These are phyloP conservation scores for Venturia canescens DNA, from an alignment of 1,140 invertebrate genomes.

Conservation along the genomic window DNA sequence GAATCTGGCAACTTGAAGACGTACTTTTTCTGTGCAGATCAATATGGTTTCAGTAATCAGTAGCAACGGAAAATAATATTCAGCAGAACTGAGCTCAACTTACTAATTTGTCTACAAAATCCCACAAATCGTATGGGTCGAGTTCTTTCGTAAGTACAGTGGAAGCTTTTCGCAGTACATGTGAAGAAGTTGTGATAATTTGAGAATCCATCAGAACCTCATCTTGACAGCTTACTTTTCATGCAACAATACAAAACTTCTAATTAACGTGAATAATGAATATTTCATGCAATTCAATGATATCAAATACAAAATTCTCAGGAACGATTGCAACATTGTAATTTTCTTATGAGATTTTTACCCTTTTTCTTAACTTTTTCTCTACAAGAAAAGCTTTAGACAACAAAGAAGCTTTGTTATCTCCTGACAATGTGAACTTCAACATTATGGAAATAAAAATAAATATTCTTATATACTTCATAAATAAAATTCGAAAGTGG, in stretches of 20 bases:
- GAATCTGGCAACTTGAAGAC: slow-evolving; percentile 49
- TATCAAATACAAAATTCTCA: too few species aligned
- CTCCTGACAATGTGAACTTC: too few species aligned
- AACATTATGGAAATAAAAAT: too few species aligned
- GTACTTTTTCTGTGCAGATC: slow-evolving; percentile 12
- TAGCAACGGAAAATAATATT: neutral
- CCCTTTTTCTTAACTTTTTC: too few species aligned
- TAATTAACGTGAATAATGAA: too few species aligned
- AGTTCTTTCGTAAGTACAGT: slow-evolving; percentile 62
- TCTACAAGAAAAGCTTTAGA: too few species aligned
- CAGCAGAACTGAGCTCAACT: neutral
- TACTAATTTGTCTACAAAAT: slow-evolving; percentile 69
- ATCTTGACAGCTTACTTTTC: slow-evolving; percentile 59
- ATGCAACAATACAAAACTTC: slow-evolving; percentile 3
- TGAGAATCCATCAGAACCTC: slow-evolving; percentile 71
- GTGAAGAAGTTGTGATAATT: slow-evolving; percentile 67
- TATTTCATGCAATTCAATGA: too few species aligned
- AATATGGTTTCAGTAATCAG: neutral
- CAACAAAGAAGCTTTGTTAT: too few species aligned
- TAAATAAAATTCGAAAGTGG: too few species aligned
- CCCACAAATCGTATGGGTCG: slow-evolving; percentile 60
- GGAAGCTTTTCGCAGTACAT: slow-evolving; percentile 64
- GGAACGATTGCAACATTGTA: too few species aligned
- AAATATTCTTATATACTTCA: too few species aligned
- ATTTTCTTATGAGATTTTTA: too few species aligned